Percentiles rank a stretch among this genome's conserved stretches.
These are phyloP conservation scores for Lagorchestes hirsutus DNA, from an alignment of 2,797 vertebrate genomes.

Conservation along the genomic window DNA sequence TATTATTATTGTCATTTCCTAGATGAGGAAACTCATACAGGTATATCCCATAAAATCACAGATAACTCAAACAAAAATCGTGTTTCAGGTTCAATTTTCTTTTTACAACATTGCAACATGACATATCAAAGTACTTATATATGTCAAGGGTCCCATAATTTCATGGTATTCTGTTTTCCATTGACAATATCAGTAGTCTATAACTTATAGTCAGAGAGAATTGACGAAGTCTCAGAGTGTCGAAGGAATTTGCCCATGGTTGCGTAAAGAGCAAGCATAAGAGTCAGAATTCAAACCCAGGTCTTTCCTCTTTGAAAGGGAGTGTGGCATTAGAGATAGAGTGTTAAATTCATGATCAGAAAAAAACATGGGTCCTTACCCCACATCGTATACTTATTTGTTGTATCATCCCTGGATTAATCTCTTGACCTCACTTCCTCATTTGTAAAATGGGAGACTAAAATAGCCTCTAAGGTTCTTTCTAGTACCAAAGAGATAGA, in stretches of 20 bases:
- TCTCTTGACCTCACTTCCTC: background rate
- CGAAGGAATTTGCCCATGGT: background rate
- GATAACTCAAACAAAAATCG: background rate
- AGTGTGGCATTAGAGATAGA: background rate
- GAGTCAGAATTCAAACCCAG: background rate
- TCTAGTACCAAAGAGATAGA: background rate
- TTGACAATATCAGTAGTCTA: background rate
- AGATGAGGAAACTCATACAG: conserved; percentile 27
- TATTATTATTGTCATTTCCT: conserved; percentile 27
- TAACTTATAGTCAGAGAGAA: background rate
- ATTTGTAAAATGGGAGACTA: background rate
- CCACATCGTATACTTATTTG: background rate
- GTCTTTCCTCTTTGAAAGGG: background rate
- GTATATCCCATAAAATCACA: background rate
- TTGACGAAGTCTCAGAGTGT: conserved; percentile 14
- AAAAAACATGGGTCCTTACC: background rate
- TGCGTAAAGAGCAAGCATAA: background rate
- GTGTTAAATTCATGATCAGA: background rate
- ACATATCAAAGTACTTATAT: background rate
- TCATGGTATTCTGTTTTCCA: background rate
- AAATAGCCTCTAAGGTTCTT: background rate
- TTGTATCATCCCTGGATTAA: background rate
- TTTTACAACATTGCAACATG: background rate
- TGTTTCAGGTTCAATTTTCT: background rate
- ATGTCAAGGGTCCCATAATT: background rate